phyloP scores from a whole-genome alignment of 2,797 vertebrate species.

The Ara ararauna region DNA sequence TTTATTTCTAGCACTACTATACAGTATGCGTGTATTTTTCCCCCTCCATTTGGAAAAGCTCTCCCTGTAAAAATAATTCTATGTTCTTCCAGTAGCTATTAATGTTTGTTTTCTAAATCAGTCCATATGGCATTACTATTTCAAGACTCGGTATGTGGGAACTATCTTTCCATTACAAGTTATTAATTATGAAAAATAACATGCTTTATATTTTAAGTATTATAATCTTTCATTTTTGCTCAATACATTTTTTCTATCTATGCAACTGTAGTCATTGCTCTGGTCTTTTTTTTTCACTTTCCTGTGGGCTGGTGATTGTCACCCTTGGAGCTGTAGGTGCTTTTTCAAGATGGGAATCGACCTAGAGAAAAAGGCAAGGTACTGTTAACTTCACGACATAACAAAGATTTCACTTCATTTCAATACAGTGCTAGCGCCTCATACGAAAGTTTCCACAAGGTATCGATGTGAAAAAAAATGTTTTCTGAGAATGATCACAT shows the following conservation, averaged over 20 bases:
- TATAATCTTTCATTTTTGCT: slow-evolving; percentile 26
- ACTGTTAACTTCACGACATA: neutral
- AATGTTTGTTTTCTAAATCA: slow-evolving; percentile 11
- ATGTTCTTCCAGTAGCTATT: neutral
- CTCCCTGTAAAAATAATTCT: slow-evolving; percentile 1
- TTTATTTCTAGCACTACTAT: neutral
- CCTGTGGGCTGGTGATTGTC: slow-evolving; percentile 78
- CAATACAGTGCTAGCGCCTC: neutral
- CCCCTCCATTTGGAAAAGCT: neutral
- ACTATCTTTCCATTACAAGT: neutral
- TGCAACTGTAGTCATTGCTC: slow-evolving; percentile 70
- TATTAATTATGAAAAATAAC: neutral
- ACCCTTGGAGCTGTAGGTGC: slow-evolving; percentile 76
- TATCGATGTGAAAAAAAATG: neutral
- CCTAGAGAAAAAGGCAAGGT: slow-evolving; percentile 59
- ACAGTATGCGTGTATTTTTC: neutral
- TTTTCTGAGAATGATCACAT: neutral
- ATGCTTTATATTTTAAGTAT: slow-evolving; percentile 37
- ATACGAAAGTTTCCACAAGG: neutral
- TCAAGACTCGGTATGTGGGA: neutral
- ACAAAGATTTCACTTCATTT: neutral
- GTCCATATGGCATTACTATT: neutral
- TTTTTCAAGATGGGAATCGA: slow-evolving; percentile 55
- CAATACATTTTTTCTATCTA: slow-evolving; percentile 42
- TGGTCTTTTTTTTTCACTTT: slow-evolving; percentile 72